A percentile compares a stretch with the other conserved stretches of the same genome.
Conservation (phyloP, 2,113 vertebrate genomes). For the Mus musculus region DNA sequence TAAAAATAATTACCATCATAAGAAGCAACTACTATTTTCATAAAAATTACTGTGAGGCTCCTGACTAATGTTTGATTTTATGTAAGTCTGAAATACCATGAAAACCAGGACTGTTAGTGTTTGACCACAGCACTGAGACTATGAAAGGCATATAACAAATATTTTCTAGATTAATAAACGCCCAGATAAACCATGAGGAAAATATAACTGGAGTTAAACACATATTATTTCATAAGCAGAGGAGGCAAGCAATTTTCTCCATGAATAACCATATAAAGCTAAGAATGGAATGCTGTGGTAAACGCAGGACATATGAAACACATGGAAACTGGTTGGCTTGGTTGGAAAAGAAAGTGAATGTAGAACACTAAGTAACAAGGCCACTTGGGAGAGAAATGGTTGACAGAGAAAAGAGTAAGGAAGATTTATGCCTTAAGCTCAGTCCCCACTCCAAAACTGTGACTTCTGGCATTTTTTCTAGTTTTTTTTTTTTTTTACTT, state of each 20-base stretch:
- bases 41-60: not conserved
- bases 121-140: not conserved
- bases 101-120: not conserved
- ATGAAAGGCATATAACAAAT: not conserved
- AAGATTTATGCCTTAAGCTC: not conserved
- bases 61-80: not conserved
- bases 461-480: not conserved
- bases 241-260: not conserved
- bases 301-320: not conserved
- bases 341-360: not conserved
- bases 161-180: conserved; percentile 18
- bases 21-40: not conserved
- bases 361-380: not conserved
- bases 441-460: not conserved
- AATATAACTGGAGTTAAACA: not conserved
- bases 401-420: not conserved
- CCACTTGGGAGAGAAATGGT: not conserved
- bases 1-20: not conserved
- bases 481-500: not conserved
- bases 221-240: not conserved
- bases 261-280: not conserved
- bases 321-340: too few relatives aligned
- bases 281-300: not conserved
- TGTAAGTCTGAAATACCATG: not conserved
- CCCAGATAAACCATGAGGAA: not conserved